A percentile compares a stretch with the other conserved stretches of the same genome.
Conservation (phyloP, 2,797 vertebrate species). For the Anas georgica region DNA sequence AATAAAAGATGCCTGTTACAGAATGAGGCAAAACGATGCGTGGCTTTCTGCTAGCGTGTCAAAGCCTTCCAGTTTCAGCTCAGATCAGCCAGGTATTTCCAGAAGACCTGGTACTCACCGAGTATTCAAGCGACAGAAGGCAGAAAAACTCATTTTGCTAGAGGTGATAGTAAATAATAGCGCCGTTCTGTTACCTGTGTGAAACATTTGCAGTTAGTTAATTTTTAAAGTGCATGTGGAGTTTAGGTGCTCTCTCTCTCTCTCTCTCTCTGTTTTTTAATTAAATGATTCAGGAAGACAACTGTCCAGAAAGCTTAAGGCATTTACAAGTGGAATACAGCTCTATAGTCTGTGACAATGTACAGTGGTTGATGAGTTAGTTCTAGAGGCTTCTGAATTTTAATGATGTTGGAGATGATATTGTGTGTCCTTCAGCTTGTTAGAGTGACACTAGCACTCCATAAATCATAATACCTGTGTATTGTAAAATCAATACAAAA, state of each 20-base stretch:
- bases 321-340: constrained; percentile 66
- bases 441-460: constrained; percentile 99
- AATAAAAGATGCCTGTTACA: neutral
- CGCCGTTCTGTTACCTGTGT: neutral
- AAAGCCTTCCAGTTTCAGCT: neutral
- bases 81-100: neutral
- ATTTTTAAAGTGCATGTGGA: neutral
- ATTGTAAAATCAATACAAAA: constrained; percentile 99
- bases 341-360: constrained; percentile 88
- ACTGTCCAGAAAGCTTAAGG: constrained; percentile 58
- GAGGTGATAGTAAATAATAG: neutral
- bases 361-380: constrained; percentile 95
- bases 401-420: constrained; percentile 99
- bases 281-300: constrained; percentile 20
- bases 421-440: constrained; percentile 99
- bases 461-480: constrained; percentile 99
- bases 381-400: constrained; percentile 99
- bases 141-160: neutral
- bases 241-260: neutral
- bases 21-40: neutral
- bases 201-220: neutral
- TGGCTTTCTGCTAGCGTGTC: neutral
- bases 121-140: neutral
- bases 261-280: neutral
- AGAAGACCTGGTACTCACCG: rapidly evolving